These are phyloP conservation scores for Oceanodroma tethys DNA, from an alignment of 2,113 vertebrate species.

Conservation along the genomic window DNA sequence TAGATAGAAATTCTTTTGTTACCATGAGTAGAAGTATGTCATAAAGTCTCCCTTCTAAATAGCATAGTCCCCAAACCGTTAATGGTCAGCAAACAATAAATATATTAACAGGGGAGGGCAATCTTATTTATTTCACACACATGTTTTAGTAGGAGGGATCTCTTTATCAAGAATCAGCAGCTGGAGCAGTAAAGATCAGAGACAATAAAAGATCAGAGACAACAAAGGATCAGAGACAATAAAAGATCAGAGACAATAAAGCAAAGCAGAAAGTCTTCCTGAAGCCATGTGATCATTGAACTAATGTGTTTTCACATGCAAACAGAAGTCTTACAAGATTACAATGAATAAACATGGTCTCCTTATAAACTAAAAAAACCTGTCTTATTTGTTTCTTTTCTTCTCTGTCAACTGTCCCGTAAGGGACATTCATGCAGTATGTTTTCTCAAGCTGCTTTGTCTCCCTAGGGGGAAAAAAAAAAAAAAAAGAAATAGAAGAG, in stretches of 20 bases:
- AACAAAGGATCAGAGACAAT: background rate
- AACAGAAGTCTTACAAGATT: background rate
- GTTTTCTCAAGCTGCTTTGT: background rate
- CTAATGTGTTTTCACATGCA: background rate
- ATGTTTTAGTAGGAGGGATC: background rate
- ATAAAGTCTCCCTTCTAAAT: background rate
- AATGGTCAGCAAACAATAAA: background rate
- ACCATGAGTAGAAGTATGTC: background rate
- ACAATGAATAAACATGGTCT: background rate
- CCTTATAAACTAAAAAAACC: background rate
- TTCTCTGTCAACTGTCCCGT: background rate
- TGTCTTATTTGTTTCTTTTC: background rate
- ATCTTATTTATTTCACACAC: background rate
- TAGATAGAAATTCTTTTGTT: rapidly evolving
- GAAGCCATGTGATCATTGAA: background rate
- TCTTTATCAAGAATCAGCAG: background rate
- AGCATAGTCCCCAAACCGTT: background rate
- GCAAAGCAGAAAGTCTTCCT: background rate
- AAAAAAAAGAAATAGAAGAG: too few relatives aligned
- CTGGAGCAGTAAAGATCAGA: background rate
- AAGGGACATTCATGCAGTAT: rapidly evolving
- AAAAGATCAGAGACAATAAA: background rate
- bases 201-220: background rate
- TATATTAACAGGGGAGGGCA: background rate
- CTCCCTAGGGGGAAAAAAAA: too few relatives aligned